Evolutionary conservation across 2,113 vertebrate species (phyloP).

Genomic region (Noturus placidus): DNA sequence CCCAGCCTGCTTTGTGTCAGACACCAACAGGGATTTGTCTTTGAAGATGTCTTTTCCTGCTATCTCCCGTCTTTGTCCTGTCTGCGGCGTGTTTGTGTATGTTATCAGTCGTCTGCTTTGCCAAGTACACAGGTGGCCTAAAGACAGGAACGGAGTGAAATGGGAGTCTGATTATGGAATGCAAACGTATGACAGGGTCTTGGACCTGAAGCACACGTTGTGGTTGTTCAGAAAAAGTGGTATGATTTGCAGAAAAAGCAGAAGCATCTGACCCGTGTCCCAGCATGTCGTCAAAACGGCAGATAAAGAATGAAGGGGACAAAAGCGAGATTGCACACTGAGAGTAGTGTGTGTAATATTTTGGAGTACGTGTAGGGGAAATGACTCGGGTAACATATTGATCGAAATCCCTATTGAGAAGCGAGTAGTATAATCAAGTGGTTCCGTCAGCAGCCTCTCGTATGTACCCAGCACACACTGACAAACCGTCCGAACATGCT

Average conservation of each 20-base stretch:
- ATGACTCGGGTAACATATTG: background rate
- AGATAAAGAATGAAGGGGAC: constrained; percentile 13
- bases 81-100: constrained; percentile 10
- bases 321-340: constrained; percentile 25
- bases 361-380: background rate
- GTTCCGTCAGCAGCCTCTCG: background rate
- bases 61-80: background rate
- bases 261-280: constrained; percentile 50
- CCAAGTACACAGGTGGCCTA: constrained; percentile 38
- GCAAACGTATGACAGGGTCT: constrained; percentile 21
- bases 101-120: constrained; percentile 51
- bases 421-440: background rate
- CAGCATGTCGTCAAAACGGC: constrained; percentile 47
- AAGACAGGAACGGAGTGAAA: constrained; percentile 47
- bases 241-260: constrained; percentile 10
- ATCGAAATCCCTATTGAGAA: constrained; percentile 4
- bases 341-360: constrained; percentile 7
- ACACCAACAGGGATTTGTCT: constrained; percentile 19
- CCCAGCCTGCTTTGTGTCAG: background rate
- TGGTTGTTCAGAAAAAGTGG: constrained; percentile 35
- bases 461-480: background rate
- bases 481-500: background rate
- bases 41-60: constrained; percentile 17
- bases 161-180: constrained; percentile 60
- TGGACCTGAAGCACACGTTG: background rate